Base-by-base conservation (phyloP, 2,797 vertebrate genomes). In the Semaprochilodus insignis region DNA sequence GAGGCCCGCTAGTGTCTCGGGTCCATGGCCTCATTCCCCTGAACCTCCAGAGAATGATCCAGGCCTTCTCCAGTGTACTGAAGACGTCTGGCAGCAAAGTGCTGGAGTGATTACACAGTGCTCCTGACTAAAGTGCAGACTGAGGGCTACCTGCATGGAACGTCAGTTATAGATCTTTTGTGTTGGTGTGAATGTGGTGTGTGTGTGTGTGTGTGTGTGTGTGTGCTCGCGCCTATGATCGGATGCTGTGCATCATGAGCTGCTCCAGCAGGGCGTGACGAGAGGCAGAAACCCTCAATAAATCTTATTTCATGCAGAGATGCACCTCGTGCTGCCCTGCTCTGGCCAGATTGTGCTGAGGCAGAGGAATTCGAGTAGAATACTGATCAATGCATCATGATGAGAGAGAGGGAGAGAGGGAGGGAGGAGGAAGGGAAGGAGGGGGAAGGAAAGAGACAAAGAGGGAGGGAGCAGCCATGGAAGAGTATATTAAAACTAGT, bases 271-370 rank as follows among this genome's bases (percentile, higher is more conserved):
- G 80, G 54, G 83, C 81, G 83, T 81, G 81, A 66, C 78, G 71
- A 70, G 48, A 82, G 67, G 77, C 77, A 83, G 69, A 84, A 85
- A 83, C 69, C 65, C 70, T 85, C 79, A 78, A 87, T 88, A 85
- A 84, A 88, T 87, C 65, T 85, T 81, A 89, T 82, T 88, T 88
- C 82, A 74, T 71, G 81, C 74, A 54, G 79, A 60, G 75, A 74
- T 48, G 70, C 85, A 86, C 57, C 79, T 79, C 63, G 73, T 89
- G 67, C 69, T 51, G 52, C 85, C 55, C 76, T 14, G 57, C 82
- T 87, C 84, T 59, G 31, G 78, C 63, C 80, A 62, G 70, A 81
- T 83, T 85, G 73, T 67, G 86, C 85, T 81, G 82, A 87, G 84
- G 34, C 85, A 87, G 84, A 85, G 51, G 78, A 83, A 84, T 85